Base-by-base conservation (phyloP, 2,888 invertebrate genomes). In the Spicauda simplicius region DNA sequence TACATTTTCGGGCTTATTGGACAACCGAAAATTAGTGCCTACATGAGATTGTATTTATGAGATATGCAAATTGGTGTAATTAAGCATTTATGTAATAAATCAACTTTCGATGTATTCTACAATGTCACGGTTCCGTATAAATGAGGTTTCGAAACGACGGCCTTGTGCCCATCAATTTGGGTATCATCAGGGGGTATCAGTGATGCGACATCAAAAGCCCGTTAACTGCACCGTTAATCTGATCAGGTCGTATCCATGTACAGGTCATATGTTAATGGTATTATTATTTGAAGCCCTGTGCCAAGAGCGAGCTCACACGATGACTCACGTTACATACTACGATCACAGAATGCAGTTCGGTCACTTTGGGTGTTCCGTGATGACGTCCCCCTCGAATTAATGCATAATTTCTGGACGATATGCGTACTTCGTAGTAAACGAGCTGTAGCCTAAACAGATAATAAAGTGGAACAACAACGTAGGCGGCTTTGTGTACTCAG, bases 271-370 rank as follows among this genome's bases (percentile, higher is more conserved):
- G 78, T 77, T 79, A 83, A 79, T 80, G 79, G 81, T 82, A 85
- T 84, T 85, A 84, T 85, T 84, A 83, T 82, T 80, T 76, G 80
- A 76, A 77, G 78, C 80, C 79, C 78, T 80, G 87, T 89, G 88
- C 90, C 90, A 90, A 83, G 83, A 69, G 73, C 82, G 75, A 37
- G 80, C 79, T 81, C 73, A 80, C 80, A 80, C 77, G 80, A 82
- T 91, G 91, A 91, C 82, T 91, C 91, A 91, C 83, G 72, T 77
- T 78, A 66, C 63, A 64, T 69, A 70, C 78, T 79, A 78, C 80
- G 77, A 77, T 78, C 77, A 75, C 79, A 85, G 88, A 91, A 90
- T 90, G 89, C 88, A 87, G 87, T 86, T 84, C 74, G 87, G 85
- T 82, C 83, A 86, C 80, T 85, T 81, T 79, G 37, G 33, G 20